Conservation (phyloP, 2,113 vertebrate genomes). For the Austrofundulus limnaeus region DNA sequence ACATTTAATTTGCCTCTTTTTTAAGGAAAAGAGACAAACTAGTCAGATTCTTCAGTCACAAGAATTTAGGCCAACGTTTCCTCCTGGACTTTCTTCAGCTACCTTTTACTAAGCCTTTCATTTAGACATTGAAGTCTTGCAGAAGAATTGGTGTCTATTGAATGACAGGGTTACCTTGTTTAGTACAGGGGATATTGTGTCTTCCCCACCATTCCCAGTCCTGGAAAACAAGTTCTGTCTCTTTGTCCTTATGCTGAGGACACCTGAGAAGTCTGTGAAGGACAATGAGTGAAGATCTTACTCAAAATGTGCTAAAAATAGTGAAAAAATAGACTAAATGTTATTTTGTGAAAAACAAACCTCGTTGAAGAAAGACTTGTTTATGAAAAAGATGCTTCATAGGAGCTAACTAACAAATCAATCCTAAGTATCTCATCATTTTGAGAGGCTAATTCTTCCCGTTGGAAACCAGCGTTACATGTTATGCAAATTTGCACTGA, state of each 20-base stretch:
- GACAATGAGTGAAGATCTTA: constrained; percentile 16
- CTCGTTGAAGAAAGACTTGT: no score
- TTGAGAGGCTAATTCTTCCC: no score
- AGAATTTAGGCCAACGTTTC: constrained; percentile 9
- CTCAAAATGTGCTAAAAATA: constrained; percentile 10
- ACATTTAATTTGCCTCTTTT: no score
- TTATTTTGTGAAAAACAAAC: neutral
- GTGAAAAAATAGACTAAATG: neutral
- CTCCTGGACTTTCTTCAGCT: constrained; percentile 10
- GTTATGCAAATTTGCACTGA: no score
- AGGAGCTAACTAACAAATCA: no score
- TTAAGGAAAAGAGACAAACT: constrained; percentile 5
- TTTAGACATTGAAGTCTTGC: constrained; percentile 2
- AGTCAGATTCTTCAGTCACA: constrained; percentile 16
- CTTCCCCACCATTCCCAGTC: constrained; percentile 35
- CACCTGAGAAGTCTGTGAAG: constrained; percentile 42
- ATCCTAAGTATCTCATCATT: neutral
- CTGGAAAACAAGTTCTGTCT: constrained; percentile 52
- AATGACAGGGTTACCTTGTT: constrained; percentile 33
- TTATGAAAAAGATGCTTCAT: no score
- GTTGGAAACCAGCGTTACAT: no score
- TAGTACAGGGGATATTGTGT: constrained; percentile 36
- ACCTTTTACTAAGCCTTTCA: constrained; percentile 17
- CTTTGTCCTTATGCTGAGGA: constrained; percentile 23
- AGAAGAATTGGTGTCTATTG: constrained; percentile 6